Percentiles rank a stretch among this genome's conserved stretches.
phyloP scores from a whole-genome alignment of 2,888 invertebrate genomes.

The Eudemis profundana region DNA sequence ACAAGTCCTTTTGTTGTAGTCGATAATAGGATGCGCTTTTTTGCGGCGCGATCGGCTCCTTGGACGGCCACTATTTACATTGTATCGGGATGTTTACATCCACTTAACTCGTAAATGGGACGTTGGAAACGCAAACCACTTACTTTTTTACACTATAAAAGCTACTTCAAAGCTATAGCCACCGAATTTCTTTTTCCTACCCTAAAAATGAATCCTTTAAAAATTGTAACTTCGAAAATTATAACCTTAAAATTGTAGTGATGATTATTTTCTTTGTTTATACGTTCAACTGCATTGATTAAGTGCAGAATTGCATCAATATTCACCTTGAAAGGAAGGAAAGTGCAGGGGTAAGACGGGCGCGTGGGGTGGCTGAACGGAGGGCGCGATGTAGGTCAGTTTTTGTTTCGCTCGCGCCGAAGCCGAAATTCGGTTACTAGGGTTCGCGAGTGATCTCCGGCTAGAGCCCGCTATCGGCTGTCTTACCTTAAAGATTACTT shows the following conservation, averaged over 20 bases:
- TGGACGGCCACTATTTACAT: constrained; percentile 56
- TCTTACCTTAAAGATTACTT: constrained; percentile 50
- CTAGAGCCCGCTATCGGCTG: constrained; percentile 57
- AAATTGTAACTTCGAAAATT: too few species aligned
- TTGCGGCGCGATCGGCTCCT: constrained; percentile 77
- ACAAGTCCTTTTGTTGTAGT: constrained; percentile 85
- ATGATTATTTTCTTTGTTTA: neutral
- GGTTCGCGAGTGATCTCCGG: constrained; percentile 60
- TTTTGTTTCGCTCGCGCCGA: constrained; percentile 81
- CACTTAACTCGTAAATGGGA: constrained; percentile 46
- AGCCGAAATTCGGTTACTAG: constrained; percentile 83
- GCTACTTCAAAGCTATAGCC: neutral
- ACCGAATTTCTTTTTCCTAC: constrained; percentile 8
- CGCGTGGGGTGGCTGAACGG: constrained; percentile 82
- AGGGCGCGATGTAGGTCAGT: constrained; percentile 84
- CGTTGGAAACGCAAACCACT: constrained; percentile 28
- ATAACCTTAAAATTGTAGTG: neutral
- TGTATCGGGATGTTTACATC: constrained; percentile 68
- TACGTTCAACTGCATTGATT: constrained; percentile 13
- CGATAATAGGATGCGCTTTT: constrained; percentile 85
- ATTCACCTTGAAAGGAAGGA: constrained; percentile 71
- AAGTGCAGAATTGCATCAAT: constrained; percentile 38
- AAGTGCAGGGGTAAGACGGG: constrained; percentile 69
- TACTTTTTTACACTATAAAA: constrained; percentile 26
- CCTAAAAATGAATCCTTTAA: constrained; percentile 22